phyloP scores from a whole-genome alignment of 2,797 vertebrate genomes.

The Onychomys torridus region DNA sequence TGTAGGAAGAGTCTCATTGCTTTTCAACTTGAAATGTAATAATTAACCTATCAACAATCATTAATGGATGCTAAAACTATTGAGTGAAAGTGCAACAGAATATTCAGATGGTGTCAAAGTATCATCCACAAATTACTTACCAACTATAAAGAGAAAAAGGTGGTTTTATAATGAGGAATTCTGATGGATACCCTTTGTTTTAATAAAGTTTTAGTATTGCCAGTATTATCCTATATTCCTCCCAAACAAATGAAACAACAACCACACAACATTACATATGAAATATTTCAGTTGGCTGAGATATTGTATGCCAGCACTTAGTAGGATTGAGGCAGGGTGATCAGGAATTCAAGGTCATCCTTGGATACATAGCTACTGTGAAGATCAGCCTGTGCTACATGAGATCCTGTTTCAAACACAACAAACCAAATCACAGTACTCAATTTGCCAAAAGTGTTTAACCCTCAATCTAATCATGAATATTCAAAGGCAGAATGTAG shows the following conservation, averaged over 20 bases:
- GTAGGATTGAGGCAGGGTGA: background rate
- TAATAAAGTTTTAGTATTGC: slow-evolving; percentile 22
- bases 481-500: background rate
- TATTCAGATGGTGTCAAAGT: slow-evolving; percentile 1
- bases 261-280: background rate
- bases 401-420: background rate
- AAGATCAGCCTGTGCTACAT: background rate
- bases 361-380: background rate
- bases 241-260: slow-evolving; percentile 10
- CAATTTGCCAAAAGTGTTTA: background rate
- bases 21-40: slow-evolving; percentile 37
- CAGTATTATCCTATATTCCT: background rate
- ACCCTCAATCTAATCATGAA: background rate
- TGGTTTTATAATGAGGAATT: background rate
- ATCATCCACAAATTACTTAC: background rate
- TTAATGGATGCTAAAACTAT: background rate
- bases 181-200: background rate
- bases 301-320: background rate
- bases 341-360: background rate
- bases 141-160: background rate
- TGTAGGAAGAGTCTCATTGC: background rate
- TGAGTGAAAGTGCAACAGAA: slow-evolving; percentile 10
- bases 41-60: slow-evolving; percentile 2
- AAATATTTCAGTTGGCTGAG: background rate
- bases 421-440: background rate